Conservation (phyloP, 2,888 invertebrate genomes). For the Lasioglossum vierecki region DNA sequence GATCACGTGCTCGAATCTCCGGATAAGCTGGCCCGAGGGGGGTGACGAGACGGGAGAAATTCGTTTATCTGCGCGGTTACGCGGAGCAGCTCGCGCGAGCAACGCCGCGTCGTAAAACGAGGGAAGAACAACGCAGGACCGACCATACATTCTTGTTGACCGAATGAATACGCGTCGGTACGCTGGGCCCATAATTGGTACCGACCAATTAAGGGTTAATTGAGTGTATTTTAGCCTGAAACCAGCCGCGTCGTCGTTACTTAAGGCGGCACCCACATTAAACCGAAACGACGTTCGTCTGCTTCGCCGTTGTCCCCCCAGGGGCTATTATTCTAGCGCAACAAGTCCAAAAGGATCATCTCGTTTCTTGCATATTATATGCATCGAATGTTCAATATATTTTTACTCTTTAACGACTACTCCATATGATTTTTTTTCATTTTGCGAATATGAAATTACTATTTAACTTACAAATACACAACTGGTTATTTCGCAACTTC, state of each 20-base stretch:
- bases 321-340: not conserved
- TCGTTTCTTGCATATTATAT: not conserved
- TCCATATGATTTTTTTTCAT: too few species aligned
- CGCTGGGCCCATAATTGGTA: conserved; percentile 73
- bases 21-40: conserved; percentile 22
- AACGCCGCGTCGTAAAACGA: conserved; percentile 64
- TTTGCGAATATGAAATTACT: too few species aligned
- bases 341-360: not conserved
- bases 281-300: conserved; percentile 40
- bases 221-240: conserved; percentile 78
- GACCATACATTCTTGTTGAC: conserved; percentile 75
- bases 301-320: not conserved
- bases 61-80: conserved; percentile 46
- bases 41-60: conserved; percentile 45
- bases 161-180: conserved; percentile 78
- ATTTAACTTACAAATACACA: too few species aligned
- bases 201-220: conserved; percentile 79
- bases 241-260: conserved; percentile 71
- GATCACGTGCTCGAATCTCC: conserved; percentile 36
- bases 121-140: conserved; percentile 61
- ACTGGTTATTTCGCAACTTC: not conserved
- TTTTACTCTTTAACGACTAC: not conserved
- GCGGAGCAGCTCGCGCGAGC: conserved; percentile 4
- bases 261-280: conserved; percentile 68
- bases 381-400: not conserved